Percentiles rank a stretch among this genome's conserved stretches.
Evolutionary conservation across 2,797 vertebrate species (phyloP).

Genomic region (Morelia viridis): DNA sequence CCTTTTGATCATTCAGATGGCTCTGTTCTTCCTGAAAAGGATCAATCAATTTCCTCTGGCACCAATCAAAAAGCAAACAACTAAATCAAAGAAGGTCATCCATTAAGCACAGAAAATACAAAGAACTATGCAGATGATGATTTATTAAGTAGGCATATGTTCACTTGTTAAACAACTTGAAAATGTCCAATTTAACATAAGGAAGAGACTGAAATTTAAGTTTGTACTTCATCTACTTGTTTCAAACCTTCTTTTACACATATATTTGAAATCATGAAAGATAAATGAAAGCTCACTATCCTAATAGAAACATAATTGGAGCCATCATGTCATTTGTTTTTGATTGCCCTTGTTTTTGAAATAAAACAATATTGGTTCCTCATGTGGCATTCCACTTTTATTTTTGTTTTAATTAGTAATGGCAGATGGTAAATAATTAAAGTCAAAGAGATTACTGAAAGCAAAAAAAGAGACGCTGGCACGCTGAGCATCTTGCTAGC

Average conservation of each 20-base stretch:
- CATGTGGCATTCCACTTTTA: conserved; percentile 54
- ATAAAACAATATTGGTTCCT: conserved; percentile 65
- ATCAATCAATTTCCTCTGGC: conserved; percentile 42
- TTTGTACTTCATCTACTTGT: conserved; percentile 31
- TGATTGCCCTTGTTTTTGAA: conserved; percentile 37
- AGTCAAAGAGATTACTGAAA: conserved; percentile 47
- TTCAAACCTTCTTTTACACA: conserved; percentile 10
- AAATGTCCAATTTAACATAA: conserved; percentile 10
- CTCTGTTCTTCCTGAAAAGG: conserved; percentile 53
- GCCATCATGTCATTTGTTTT: conserved; percentile 52
- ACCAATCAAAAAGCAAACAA: conserved; percentile 56
- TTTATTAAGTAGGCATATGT: conserved; percentile 55
- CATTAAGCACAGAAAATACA: conserved; percentile 61
- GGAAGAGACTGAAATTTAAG: not conserved
- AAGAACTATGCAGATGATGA: conserved; percentile 42
- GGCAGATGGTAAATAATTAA: conserved; percentile 60
- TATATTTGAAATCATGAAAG: conserved; percentile 52
- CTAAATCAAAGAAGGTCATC: conserved; percentile 53
- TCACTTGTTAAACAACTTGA: conserved; percentile 35
- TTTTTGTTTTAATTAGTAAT: conserved; percentile 66
- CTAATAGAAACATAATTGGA: conserved; percentile 49
- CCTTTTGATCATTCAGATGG: conserved; percentile 60
- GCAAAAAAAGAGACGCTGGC: conserved; percentile 51
- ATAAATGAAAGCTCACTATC: conserved; percentile 43
- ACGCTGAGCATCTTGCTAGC: conserved; percentile 39